Percentiles rank a stretch among this genome's conserved stretches.
phyloP scores from a whole-genome alignment of 2,113 vertebrate genomes.

The Callorhinus ursinus region DNA sequence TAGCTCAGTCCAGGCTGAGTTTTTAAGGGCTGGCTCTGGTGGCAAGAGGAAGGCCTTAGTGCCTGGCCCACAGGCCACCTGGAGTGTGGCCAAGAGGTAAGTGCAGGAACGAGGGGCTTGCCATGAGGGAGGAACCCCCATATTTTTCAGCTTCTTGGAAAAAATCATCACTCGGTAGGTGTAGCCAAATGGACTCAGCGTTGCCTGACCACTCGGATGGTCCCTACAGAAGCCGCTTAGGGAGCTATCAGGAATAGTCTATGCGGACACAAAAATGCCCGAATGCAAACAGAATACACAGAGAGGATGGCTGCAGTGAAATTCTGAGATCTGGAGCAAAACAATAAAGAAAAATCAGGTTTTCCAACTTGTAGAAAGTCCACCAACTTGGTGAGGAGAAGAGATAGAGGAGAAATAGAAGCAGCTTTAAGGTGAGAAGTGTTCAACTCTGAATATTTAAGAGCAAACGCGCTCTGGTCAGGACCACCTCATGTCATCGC shows the following conservation, averaged over 20 bases:
- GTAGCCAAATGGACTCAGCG: neutral
- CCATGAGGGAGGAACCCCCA: neutral
- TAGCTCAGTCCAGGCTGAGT: neutral
- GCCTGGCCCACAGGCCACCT: neutral
- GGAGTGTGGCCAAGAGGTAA: neutral
- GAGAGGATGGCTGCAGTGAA: neutral
- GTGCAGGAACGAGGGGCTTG: neutral
- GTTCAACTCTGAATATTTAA: neutral
- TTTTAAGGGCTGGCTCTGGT: neutral
- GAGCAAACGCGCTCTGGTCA: neutral
- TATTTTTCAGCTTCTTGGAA: neutral
- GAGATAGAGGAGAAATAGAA: neutral
- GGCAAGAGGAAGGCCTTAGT: neutral
- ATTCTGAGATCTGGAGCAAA: neutral
- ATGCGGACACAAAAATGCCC: neutral
- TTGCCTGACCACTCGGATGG: neutral
- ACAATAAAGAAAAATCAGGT: neutral
- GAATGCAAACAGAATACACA: neutral
- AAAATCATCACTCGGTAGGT: neutral
- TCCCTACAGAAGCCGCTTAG: neutral
- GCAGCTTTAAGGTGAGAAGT: neutral
- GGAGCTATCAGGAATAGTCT: neutral
- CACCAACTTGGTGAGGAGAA: neutral
- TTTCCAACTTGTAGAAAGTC: neutral
- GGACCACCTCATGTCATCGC: neutral